Evolutionary conservation across 1,140 invertebrate species (phyloP), one percentile per base, ranked within the genome.

Genomic region (Grapholita molesta): DNA sequence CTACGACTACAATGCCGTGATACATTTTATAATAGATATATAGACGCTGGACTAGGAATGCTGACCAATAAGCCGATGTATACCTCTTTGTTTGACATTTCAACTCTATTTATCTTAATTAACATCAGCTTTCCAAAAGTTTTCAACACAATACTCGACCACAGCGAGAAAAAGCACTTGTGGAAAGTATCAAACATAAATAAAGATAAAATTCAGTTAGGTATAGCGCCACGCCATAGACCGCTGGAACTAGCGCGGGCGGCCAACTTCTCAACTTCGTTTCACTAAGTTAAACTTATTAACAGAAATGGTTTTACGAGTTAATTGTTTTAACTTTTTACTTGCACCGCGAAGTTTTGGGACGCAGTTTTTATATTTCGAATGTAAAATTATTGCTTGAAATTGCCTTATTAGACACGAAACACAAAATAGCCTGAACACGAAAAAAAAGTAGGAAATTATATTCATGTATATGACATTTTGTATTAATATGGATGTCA

Each of bases 241-340:
- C n/a, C 42, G 42, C 25, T 3, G 55, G 24, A 61, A 61, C 55
- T 18, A 30, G 55, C 25, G n/a, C n/a, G n/a, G n/a, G n/a, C 5
- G 28, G 24, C 28, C n/a, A 61, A 61, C 55, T 61, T 25, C 24
- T 61, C 30, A 61, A 61, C 55, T 61, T 28, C 55, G 25, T 28
- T 61, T 61, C 30, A 61, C 30, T 61, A 61, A 61, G 24, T 61
- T 61, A 61, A 30, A 61, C 55, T 61, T 61, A 61, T 32, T 61
- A 61, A 61, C 55, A 61, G 55, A 30, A 61, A 18, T 61, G 55
- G n/a, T 25, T 61, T 61, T 61, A 30, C 12, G 55, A 8, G 23
- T 5, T 30, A 61, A 61, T 28, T 30, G 55, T 61, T 18, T 18
- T n/a, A 30, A 61, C 25, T 61, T 25, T 30, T 61, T 8, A 18